These are phyloP conservation scores for Sphaeramia orbicularis DNA, from an alignment of 2,797 vertebrate species.

Conservation along the genomic window DNA sequence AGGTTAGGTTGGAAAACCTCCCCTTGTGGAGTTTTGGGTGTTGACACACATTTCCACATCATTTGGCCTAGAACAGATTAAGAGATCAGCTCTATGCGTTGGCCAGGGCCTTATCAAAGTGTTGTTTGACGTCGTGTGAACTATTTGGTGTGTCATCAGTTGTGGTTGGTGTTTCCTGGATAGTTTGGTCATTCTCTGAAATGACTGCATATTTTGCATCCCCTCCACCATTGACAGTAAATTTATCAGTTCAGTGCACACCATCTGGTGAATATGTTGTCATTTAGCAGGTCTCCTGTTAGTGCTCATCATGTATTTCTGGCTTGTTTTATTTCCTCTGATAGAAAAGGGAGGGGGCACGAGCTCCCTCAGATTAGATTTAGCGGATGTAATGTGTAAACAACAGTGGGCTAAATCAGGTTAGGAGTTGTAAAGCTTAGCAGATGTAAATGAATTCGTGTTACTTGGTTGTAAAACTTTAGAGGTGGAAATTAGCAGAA, in stretches of 20 bases:
- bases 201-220: slow-evolving; percentile 5
- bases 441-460: slow-evolving; percentile 27
- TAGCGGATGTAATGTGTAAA: slow-evolving; percentile 15
- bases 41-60: slow-evolving; percentile 10
- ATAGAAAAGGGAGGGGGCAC: not conserved
- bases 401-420: not conserved
- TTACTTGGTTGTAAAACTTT: slow-evolving; percentile 21
- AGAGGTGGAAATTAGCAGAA: slow-evolving; percentile 33
- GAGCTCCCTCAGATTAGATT: slow-evolving; percentile 2
- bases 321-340: not conserved
- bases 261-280: not conserved
- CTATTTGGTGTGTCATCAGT: slow-evolving; percentile 5
- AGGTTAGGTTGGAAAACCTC: not conserved
- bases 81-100: not conserved
- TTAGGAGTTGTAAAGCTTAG: slow-evolving; percentile 31
- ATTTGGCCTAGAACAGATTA: not conserved
- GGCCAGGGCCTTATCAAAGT: slow-evolving; percentile 28
- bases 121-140: slow-evolving; percentile 19
- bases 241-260: not conserved
- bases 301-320: slow-evolving; percentile 22
- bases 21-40: not conserved
- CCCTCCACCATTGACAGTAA: slow-evolving; percentile 14
- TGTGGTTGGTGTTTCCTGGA: slow-evolving; percentile 28
- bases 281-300: not conserved
- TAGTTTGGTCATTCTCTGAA: slow-evolving; percentile 19